A percentile compares a stretch with the other conserved stretches of the same genome.
phyloP scores from a whole-genome alignment of 35 echinoderm and acorn worm species.

The Nesometra sesokonis region DNA sequence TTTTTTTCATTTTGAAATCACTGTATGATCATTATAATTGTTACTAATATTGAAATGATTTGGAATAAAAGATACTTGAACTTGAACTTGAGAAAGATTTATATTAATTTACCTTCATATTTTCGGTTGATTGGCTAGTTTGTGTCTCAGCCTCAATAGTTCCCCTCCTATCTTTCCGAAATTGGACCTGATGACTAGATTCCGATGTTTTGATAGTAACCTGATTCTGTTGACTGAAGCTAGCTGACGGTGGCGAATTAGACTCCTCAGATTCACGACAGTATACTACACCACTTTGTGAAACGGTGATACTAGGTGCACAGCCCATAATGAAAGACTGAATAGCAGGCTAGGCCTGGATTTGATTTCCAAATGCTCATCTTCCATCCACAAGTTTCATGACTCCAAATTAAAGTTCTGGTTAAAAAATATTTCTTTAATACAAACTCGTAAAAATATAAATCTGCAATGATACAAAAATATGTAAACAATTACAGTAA shows the following conservation, averaged over 20 bases:
- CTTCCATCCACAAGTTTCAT: background rate
- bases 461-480: no score
- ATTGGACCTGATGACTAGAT: background rate
- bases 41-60: no score
- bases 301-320: conserved; percentile 95
- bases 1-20: no score
- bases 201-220: background rate
- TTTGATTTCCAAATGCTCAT: background rate
- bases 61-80: no score
- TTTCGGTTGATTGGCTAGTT: background rate
- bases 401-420: no score
- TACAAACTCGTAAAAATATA: no score
- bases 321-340: conserved; percentile 66
- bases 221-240: background rate
- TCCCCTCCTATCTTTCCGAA: conserved; percentile 3
- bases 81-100: background rate
- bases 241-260: conserved; percentile 33
- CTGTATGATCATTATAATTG: no score
- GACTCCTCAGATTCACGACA: conserved; percentile 91
- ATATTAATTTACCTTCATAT: background rate
- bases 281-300: conserved; percentile 96
- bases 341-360: background rate
- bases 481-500: no score
- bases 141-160: conserved; percentile 6
- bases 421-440: no score